phyloP scores from a whole-genome alignment of 1,140 invertebrate species.

The Drosophila repleta region DNA sequence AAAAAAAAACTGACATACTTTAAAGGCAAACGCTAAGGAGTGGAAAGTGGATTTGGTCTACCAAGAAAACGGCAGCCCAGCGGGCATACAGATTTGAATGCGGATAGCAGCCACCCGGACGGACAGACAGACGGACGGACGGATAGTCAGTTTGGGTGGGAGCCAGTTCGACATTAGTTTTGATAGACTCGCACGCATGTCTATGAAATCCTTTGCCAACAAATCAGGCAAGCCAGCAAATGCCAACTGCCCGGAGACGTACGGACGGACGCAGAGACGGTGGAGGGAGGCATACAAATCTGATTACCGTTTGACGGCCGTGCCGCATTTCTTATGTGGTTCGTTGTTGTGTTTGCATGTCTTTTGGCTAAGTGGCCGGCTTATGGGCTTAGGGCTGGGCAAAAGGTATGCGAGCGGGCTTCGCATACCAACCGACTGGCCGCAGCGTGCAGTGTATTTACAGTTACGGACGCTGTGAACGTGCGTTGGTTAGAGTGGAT shows the following conservation, averaged over 20 bases:
- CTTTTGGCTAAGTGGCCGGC: constrained; percentile 59
- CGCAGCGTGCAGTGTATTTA: neutral
- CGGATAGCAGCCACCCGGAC: neutral
- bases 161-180: constrained; percentile 57
- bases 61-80: constrained; percentile 46
- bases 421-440: neutral
- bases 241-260: constrained; percentile 28
- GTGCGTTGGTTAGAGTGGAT: too few species aligned
- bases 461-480: neutral
- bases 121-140: neutral
- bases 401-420: neutral
- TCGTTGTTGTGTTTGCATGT: neutral
- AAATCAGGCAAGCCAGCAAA: constrained; percentile 61
- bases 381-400: constrained; percentile 53
- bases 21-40: constrained; percentile 44
- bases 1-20: constrained; percentile 68
- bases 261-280: neutral
- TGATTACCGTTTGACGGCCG: constrained; percentile 67
- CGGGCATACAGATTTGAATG: constrained; percentile 24
- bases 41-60: constrained; percentile 43
- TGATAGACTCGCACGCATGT: constrained; percentile 76
- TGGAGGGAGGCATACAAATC: constrained; percentile 62
- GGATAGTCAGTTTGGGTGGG: neutral
- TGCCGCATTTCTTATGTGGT: constrained; percentile 16
- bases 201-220: constrained; percentile 55